phyloP scores from a whole-genome alignment of 2,113 vertebrate species.

The Brienomyrus longianalis region DNA sequence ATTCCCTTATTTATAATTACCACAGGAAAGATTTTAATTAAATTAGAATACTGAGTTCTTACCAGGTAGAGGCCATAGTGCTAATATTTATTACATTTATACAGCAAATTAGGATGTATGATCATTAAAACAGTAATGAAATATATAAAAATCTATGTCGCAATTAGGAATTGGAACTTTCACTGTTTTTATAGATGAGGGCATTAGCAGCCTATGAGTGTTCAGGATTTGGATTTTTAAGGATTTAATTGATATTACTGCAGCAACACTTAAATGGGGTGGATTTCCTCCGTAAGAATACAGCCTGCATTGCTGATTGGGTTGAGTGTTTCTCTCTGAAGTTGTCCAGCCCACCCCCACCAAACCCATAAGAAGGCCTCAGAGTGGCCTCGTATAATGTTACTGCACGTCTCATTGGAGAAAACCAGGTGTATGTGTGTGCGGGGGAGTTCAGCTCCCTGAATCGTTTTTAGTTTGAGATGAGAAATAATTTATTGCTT shows the following conservation, averaged over 20 bases:
- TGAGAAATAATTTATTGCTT: neutral
- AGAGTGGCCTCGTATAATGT: neutral
- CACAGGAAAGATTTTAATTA: neutral
- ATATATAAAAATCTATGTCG: neutral
- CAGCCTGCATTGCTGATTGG: neutral
- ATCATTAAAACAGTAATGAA: neutral
- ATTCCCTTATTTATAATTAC: constrained; percentile 1
- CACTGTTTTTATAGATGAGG: neutral
- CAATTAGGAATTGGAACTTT: neutral
- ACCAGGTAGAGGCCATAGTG: neutral
- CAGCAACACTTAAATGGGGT: neutral
- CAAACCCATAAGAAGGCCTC: neutral
- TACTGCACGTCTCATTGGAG: neutral
- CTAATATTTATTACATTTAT: neutral
- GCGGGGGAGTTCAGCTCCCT: neutral
- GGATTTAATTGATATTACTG: neutral
- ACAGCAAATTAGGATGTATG: neutral
- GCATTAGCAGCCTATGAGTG: neutral
- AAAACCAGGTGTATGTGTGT: neutral
- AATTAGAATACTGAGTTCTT: neutral
- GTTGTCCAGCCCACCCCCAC: neutral
- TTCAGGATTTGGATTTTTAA: neutral
- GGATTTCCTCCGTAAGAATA: neutral
- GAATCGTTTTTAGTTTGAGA: neutral
- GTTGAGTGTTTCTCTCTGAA: neutral